A percentile compares a stretch with the other conserved stretches of the same genome.
Conservation (phyloP, 2,888 invertebrate genomes). For the Strigamia transsilvanica region DNA sequence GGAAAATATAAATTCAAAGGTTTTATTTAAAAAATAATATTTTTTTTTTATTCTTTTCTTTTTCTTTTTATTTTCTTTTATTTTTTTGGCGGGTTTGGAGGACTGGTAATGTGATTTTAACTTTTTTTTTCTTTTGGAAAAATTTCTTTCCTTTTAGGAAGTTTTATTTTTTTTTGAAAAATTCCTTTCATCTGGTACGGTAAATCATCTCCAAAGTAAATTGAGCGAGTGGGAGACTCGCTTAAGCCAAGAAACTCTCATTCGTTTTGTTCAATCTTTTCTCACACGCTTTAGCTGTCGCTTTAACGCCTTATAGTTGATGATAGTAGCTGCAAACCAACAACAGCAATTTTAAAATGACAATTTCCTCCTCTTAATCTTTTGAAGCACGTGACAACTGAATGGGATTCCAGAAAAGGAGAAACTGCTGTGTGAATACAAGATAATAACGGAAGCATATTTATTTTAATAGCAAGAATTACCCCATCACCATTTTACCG, state of each 20-base stretch:
- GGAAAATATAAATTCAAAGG: background rate
- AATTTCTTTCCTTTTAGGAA: background rate
- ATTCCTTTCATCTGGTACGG: conserved; percentile 3
- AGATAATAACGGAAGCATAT: background rate
- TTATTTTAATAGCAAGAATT: conserved; percentile 18
- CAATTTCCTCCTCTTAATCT: conserved; percentile 6
- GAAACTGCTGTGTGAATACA: background rate
- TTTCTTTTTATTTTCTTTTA: no score
- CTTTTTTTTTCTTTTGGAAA: conserved; percentile 1
- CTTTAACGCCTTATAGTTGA: conserved; percentile 17
- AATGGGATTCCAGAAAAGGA: background rate
- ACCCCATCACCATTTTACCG: background rate
- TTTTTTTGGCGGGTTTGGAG: background rate
- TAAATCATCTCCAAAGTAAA: conserved; percentile 42
- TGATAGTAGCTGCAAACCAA: conserved; percentile 31
- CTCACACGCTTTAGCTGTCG: conserved; percentile 35
- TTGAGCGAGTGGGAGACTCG: conserved; percentile 36
- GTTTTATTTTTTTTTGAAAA: background rate
- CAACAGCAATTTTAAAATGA: conserved; percentile 36
- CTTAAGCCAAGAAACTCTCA: conserved; percentile 46
- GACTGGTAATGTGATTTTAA: background rate
- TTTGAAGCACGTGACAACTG: background rate
- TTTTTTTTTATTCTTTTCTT: background rate
- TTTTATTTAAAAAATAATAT: background rate
- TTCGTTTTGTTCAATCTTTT: conserved; percentile 45